Conservation (phyloP, 2,113 vertebrate genomes). For the Ictidomys tridecemlineatus region DNA sequence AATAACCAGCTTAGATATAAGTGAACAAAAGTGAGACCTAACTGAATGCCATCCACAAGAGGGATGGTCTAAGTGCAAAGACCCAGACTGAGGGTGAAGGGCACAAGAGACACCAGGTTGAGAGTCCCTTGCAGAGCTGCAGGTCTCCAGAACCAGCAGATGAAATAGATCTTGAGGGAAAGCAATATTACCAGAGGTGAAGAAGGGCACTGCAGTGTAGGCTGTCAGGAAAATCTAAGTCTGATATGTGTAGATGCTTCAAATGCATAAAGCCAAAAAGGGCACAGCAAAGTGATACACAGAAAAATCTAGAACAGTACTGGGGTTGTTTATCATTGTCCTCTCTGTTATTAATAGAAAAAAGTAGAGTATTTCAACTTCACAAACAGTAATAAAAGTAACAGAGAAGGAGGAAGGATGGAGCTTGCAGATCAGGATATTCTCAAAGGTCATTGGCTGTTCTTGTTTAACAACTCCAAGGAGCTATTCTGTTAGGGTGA, state of each 20-base stretch:
- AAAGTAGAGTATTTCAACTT: conserved; percentile 28
- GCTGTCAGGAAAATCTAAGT: neutral
- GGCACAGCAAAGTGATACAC: neutral
- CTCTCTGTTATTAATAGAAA: conserved; percentile 34
- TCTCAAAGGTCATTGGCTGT: neutral
- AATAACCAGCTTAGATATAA: neutral
- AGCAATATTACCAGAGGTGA: neutral
- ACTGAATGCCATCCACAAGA: neutral
- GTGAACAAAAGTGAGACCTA: neutral
- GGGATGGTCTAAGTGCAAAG: neutral
- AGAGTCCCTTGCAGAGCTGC: neutral
- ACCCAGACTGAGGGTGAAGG: neutral
- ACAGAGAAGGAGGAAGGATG: neutral
- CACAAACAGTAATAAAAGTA: neutral
- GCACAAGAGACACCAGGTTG: neutral
- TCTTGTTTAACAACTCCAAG: neutral
- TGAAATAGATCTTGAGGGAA: neutral
- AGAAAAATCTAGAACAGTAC: neutral
- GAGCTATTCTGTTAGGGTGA: neutral
- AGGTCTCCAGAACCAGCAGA: neutral
- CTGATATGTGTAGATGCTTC: neutral
- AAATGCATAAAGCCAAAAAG: neutral
- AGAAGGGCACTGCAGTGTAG: neutral
- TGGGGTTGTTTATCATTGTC: neutral
- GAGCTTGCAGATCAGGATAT: neutral